Evolutionary conservation across 1,140 invertebrate genomes (phyloP).

Genomic region (Trinorchestia longiramus): DNA sequence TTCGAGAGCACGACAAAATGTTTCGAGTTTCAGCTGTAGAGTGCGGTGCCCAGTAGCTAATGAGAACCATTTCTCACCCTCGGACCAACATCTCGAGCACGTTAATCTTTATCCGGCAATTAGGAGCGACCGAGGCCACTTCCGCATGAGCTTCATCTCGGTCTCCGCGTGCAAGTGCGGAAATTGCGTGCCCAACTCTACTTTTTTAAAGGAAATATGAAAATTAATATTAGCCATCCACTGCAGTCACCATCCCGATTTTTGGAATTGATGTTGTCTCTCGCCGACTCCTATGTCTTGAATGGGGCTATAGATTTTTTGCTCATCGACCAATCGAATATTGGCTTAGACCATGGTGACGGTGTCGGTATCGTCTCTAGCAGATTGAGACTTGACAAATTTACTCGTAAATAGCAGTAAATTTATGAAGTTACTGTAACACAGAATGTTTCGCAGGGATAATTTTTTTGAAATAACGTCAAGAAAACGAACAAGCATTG

Average conservation of each 20-base stretch:
- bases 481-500: too few relatives aligned
- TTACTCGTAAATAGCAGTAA: background rate
- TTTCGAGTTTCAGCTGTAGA: constrained; percentile 50
- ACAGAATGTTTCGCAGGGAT: too few relatives aligned
- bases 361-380: background rate
- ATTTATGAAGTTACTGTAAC: too few relatives aligned
- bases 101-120: constrained; percentile 52
- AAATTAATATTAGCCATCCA: background rate
- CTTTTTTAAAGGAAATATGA: background rate
- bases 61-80: constrained; percentile 43
- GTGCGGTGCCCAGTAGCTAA: constrained; percentile 41
- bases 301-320: background rate
- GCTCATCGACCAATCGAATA: background rate
- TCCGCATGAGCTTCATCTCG: background rate
- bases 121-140: constrained; percentile 23
- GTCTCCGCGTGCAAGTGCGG: background rate
- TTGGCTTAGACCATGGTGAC: background rate
- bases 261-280: background rate
- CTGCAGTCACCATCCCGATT: background rate
- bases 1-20: constrained; percentile 50
- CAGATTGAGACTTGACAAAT: background rate
- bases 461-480: too few relatives aligned
- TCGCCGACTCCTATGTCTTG: background rate
- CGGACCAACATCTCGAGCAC: constrained; percentile 38
- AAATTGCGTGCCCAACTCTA: background rate